Base-by-base conservation (phyloP, 1,140 invertebrate species). In the Zaprionus gabonicus region DNA sequence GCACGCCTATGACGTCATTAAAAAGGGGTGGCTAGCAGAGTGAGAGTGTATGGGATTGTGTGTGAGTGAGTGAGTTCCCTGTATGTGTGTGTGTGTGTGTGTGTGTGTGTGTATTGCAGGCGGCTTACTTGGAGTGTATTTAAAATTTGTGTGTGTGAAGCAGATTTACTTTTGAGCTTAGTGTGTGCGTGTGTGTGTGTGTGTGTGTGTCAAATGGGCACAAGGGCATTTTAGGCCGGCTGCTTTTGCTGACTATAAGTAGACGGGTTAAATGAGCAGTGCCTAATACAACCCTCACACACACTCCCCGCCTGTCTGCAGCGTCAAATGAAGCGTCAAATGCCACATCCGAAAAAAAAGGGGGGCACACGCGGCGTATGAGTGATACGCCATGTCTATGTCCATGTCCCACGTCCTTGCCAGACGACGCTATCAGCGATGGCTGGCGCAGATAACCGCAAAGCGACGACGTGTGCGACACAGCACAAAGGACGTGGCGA, bases 1-100 rank as follows among this genome's bases (percentile, higher is more conserved):
- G 27, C 64, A 36, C 74, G 74, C 74, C 85, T 90, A 84, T 88
- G 85, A 90, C 85, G 85, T 90, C 85, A 90, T 77, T 80, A 80
- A 71, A 90, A 76, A 70, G 59, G 59, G 46, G 56, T 62, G 44
- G 13, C 34, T 6, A 17, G 41, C 41, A 7, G 31, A 34, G 31
- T 10, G 31, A 34, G 9, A 2, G 23, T 2, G 9, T 31, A 20
- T 20, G 20, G 20, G 20, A 20, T 20, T 20, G 20, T 20, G 20
- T 20, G 20, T 20, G 20, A 20, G 1, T 2, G 7, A 7, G 9
- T 10, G 31, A 34, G 31, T 34, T 34, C 3, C 9, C 31, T 17
- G 20, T 23, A 0, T 31, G 6, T 31, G 1, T 71, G 12, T 44
- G 34, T 5, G 44, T 55, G 17, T 44, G 53, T 67, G 51, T 64